Conservation (phyloP, 2,113 vertebrate species). For the Thamnaconus septentrionalis region DNA sequence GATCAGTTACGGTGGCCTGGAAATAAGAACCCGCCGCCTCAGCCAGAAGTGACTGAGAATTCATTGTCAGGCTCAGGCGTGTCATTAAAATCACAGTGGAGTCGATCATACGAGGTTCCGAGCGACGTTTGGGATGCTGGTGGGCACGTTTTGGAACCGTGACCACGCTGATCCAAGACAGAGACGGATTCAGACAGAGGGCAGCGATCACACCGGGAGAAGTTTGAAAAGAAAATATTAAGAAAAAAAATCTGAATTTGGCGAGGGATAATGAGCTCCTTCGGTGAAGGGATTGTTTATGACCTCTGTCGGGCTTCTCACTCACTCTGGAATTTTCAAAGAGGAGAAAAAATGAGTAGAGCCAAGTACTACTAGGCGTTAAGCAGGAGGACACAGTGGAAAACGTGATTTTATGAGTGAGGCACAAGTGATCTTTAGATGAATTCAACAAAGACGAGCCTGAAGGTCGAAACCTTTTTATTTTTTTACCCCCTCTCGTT, state of each 20-base stretch:
- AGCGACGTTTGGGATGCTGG: slow-evolving; percentile 19
- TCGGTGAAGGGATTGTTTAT: slow-evolving; percentile 39
- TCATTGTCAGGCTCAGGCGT: too few relatives aligned
- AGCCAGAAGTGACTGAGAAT: too few relatives aligned
- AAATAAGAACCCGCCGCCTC: too few relatives aligned
- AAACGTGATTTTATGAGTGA: slow-evolving; percentile 32
- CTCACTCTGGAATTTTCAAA: slow-evolving; percentile 18
- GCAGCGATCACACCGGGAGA: slow-evolving; percentile 17
- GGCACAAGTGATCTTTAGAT: slow-evolving; percentile 9
- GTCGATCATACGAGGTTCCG: background rate
- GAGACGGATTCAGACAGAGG: slow-evolving; percentile 19
- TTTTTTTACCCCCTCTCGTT: background rate
- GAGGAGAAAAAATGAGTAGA: background rate
- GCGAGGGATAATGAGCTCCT: slow-evolving; percentile 49
- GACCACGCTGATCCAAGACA: slow-evolving; percentile 15
- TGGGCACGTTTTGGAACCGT: slow-evolving; percentile 18
- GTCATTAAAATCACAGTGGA: too few relatives aligned
- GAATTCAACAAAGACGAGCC: slow-evolving; percentile 19
- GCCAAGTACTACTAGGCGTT: slow-evolving; percentile 25
- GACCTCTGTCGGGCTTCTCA: slow-evolving; percentile 41
- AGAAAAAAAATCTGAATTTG: slow-evolving; percentile 25
- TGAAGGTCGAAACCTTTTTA: slow-evolving; percentile 46
- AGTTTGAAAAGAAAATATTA: too few relatives aligned
- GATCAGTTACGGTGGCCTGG: too few relatives aligned
- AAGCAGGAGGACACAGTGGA: slow-evolving; percentile 37